phyloP scores from a whole-genome alignment of 2,888 invertebrate genomes.

The Unio delphinus region DNA sequence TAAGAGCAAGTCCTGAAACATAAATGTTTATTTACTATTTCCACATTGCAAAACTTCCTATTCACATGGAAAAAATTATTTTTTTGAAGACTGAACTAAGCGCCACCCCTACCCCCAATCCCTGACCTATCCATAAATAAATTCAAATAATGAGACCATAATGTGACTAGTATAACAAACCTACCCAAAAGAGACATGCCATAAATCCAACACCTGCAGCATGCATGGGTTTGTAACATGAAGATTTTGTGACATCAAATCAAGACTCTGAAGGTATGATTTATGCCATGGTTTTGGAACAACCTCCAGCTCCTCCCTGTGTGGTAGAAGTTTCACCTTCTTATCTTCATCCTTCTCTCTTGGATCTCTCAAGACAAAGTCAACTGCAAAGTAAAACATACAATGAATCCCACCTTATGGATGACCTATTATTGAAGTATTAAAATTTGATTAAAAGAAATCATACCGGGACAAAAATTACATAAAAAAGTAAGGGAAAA shows the following conservation, averaged over 20 bases:
- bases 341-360: constrained; percentile 70
- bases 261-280: constrained; percentile 73
- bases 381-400: constrained; percentile 76
- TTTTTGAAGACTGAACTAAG: too few species aligned
- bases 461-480: neutral
- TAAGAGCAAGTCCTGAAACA: too few species aligned
- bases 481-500: too few species aligned
- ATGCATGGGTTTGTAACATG: constrained; percentile 87
- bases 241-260: constrained; percentile 77
- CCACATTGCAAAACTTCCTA: too few species aligned
- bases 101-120: too few species aligned
- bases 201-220: constrained; percentile 82
- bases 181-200: constrained; percentile 85
- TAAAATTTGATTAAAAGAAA: neutral
- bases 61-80: too few species aligned
- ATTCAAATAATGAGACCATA: too few species aligned
- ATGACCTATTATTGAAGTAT: neutral
- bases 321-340: constrained; percentile 63
- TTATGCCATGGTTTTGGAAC: constrained; percentile 81
- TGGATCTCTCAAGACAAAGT: constrained; percentile 90
- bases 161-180: constrained; percentile 27
- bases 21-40: too few species aligned
- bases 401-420: neutral
- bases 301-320: constrained; percentile 76
- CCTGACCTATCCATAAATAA: too few species aligned